A percentile compares a stretch with the other conserved stretches of the same genome.
These are phyloP conservation scores for Suricata suricatta DNA, from an alignment of 2,113 vertebrate species.

Conservation along the genomic window DNA sequence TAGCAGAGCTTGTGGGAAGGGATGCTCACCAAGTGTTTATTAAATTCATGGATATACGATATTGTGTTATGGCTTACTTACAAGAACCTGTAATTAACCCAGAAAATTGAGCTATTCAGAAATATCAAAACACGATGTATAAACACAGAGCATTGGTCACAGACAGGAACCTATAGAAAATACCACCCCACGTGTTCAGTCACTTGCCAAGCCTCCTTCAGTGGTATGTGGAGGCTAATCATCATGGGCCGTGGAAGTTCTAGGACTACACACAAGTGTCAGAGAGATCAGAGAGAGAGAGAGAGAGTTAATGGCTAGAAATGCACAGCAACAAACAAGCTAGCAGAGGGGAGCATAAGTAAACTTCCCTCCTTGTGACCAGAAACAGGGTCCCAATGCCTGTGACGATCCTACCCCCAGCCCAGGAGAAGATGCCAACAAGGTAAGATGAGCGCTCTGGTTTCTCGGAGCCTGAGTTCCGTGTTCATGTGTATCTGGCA, in stretches of 20 bases:
- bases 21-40: neutral
- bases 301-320: neutral
- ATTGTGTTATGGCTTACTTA: neutral
- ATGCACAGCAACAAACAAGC: neutral
- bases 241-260: neutral
- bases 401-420: neutral
- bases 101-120: neutral
- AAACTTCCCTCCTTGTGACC: neutral
- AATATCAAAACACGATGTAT: neutral
- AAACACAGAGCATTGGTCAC: neutral
- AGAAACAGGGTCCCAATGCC: neutral
- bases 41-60: neutral
- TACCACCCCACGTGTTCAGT: rapidly evolving
- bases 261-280: neutral
- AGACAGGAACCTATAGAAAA: neutral
- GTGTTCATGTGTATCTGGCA: neutral
- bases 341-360: neutral
- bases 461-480: neutral
- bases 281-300: neutral
- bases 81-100: neutral
- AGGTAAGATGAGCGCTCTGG: neutral
- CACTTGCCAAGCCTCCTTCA: neutral
- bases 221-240: neutral
- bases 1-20: neutral
- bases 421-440: neutral